Conservation (phyloP, 2,113 vertebrate species). For the Columba livia region DNA sequence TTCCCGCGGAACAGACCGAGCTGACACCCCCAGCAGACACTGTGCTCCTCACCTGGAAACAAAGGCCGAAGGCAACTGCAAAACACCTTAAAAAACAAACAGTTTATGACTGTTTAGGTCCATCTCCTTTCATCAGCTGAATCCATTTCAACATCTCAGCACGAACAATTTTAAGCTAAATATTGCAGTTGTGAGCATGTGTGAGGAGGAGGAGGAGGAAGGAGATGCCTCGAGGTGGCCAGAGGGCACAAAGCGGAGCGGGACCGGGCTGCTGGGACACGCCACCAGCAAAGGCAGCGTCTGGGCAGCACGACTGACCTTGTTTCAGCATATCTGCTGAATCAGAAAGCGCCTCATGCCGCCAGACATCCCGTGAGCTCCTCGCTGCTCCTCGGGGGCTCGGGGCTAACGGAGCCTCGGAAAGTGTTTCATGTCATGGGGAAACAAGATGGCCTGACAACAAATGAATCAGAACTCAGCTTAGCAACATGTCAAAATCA, state of each 20-base stretch:
- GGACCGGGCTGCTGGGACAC: neutral
- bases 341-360: rapidly evolving
- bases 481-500: neutral
- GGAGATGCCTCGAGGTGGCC: neutral
- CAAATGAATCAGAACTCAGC: neutral
- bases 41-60: neutral
- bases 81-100: neutral
- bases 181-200: neutral
- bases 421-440: neutral
- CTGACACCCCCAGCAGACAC: neutral
- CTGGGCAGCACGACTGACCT: neutral
- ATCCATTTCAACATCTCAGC: neutral
- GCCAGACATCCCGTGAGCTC: rapidly evolving
- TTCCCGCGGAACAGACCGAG: neutral
- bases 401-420: neutral
- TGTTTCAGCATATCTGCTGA: neutral
- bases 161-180: neutral
- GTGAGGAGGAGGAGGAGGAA: neutral
- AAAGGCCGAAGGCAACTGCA: neutral
- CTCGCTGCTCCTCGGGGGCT: neutral
- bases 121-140: neutral
- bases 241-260: neutral
- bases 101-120: neutral
- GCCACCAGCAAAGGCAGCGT: neutral
- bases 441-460: neutral